These are phyloP conservation scores for Oreotragus oreotragus DNA, from an alignment of 2,113 vertebrate species.

Conservation along the genomic window DNA sequence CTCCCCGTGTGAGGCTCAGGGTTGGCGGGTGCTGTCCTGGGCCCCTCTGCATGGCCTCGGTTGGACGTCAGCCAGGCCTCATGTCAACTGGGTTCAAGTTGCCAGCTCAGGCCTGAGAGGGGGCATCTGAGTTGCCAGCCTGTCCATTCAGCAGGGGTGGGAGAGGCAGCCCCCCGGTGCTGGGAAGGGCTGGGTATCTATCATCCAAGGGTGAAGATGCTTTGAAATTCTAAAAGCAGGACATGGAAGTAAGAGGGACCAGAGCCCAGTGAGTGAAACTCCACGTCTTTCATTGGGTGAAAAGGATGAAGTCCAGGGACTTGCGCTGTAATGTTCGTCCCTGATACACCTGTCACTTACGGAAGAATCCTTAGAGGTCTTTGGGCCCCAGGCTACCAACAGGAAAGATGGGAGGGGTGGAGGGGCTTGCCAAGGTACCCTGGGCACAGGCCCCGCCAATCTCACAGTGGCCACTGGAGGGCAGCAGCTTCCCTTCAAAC, in stretches of 20 bases:
- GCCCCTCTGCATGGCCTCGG: rapidly evolving
- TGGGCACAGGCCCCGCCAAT: not conserved
- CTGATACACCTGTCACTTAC: not conserved
- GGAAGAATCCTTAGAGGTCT: not conserved
- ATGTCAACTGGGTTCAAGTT: not conserved
- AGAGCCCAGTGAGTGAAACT: rapidly evolving
- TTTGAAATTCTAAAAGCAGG: not conserved
- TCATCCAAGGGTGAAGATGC: not conserved
- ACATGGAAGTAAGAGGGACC: not conserved
- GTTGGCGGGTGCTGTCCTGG: not conserved
- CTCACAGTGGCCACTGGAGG: not conserved
- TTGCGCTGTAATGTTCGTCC: not conserved
- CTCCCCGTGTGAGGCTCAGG: not conserved
- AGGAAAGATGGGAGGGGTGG: not conserved
- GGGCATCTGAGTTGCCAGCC: not conserved
- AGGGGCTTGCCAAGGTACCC: too few relatives aligned
- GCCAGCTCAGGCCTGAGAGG: not conserved
- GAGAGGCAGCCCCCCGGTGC: too few relatives aligned
- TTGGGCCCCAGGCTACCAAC: not conserved
- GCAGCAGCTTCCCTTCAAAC: not conserved
- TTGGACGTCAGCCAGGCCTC: not conserved
- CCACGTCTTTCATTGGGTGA: not conserved
- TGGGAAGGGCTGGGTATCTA: not conserved
- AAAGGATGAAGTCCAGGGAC: not conserved
- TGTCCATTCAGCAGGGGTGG: not conserved